Conservation (phyloP, 2,797 vertebrate species). For the Tokudaia muenninki region DNA sequence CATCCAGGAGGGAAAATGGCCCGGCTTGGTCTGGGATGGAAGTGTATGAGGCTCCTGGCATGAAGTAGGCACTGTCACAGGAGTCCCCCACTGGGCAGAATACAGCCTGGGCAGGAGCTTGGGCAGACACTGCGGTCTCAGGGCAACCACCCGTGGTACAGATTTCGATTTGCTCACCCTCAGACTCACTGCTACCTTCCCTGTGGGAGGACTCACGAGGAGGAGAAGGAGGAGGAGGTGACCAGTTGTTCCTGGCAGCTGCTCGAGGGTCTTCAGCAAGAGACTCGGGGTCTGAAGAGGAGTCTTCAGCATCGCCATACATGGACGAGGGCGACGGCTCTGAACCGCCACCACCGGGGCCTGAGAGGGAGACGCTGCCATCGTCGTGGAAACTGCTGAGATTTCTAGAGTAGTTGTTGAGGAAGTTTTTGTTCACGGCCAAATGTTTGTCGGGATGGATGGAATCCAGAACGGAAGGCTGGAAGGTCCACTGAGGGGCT, state of each 20-base stretch:
- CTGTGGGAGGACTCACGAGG: background rate
- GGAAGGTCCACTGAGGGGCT: constrained; percentile 77
- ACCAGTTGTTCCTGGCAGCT: constrained; percentile 23
- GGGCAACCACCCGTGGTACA: constrained; percentile 80
- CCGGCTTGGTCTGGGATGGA: background rate
- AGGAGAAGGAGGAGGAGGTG: background rate
- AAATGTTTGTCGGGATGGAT: constrained; percentile 87
- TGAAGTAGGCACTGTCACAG: constrained; percentile 56
- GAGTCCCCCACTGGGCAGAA: constrained; percentile 64
- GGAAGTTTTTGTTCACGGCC: constrained; percentile 89
- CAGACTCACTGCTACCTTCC: constrained; percentile 86
- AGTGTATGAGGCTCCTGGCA: constrained; percentile 61
- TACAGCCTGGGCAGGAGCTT: background rate
- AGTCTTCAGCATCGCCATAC: constrained; percentile 91
- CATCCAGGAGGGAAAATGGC: constrained; percentile 37
- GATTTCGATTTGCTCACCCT: constrained; percentile 93
- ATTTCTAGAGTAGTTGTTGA: constrained; percentile 92
- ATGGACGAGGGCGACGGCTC: constrained; percentile 85
- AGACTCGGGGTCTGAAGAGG: constrained; percentile 91
- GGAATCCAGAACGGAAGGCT: constrained; percentile 88
- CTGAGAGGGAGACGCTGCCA: constrained; percentile 73
- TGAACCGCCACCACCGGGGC: constrained; percentile 63
- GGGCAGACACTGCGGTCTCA: background rate
- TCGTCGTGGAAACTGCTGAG: constrained; percentile 89
- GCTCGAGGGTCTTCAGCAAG: constrained; percentile 82